Evolutionary conservation across 2,888 invertebrate species (phyloP), one percentile per base, ranked within the genome.

Genomic region (Chalcosyrphus nemorum): DNA sequence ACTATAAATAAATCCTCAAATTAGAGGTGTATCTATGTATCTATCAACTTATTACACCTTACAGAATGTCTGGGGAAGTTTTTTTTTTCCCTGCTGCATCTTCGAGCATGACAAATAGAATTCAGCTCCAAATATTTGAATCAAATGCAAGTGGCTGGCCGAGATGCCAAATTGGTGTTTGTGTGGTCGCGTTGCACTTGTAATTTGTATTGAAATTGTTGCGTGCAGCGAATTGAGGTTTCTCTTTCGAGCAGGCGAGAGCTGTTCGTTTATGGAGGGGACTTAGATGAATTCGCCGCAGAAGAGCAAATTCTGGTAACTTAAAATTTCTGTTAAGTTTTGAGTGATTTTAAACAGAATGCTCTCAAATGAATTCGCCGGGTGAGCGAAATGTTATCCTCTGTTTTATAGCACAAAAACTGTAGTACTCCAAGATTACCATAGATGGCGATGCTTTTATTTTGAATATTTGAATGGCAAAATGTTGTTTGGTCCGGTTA

Each of bases 1-100:
- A 41, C 70, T 81, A 76, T 65, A 65, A 76, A 76, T 71, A 71
- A 71, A 59, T 65, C 59, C 70, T 52, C 35, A 81, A 70, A 68
- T 56, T 61, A 61, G 56, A 75, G 7, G 35, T 43, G 17, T 27
- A 29, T 50, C n/a, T 24, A 24, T 71, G 47, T 38, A 27, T 38
- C 5, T 47, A 35, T 68, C 70, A 6, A 13, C 50, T 24, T 35
- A 81, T 50, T 63, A 32, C 61, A 68, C 75, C 75, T 54, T 56
- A 3, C 43, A n/a, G 13, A 13, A 27, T 13, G 24, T 29, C 50
- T 68, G 43, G n/a, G 19, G 56, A 45, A 41, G 27, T 38, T 19
- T 2, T 19, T 4, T n/a, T 5, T n/a, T n/a, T n/a, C n/a, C n/a
- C n/a, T 19, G 7, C 13, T n/a, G 21, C 3, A 7, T 13, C 6